Conservation (phyloP, 2,797 vertebrate genomes). For the Danionella dracula region DNA sequence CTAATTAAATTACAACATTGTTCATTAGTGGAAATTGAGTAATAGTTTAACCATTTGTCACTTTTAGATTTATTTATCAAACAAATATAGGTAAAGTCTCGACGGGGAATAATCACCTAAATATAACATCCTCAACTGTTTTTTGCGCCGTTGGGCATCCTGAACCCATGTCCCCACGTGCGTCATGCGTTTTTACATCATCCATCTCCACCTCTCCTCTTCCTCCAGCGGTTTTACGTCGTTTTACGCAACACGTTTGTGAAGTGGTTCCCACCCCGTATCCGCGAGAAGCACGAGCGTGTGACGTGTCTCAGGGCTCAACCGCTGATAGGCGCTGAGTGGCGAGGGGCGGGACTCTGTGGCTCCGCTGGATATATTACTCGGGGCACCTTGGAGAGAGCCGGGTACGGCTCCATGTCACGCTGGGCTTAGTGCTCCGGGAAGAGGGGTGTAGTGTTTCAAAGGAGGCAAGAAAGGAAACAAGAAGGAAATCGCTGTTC, state of each 20-base stretch:
- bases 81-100: not conserved
- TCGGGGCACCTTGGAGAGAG: constrained; percentile 26
- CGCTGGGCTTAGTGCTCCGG: constrained; percentile 34
- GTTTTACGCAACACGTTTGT: constrained; percentile 20
- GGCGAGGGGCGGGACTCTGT: constrained; percentile 57
- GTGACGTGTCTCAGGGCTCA: constrained; percentile 19
- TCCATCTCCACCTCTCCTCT: not conserved
- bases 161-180: not conserved
- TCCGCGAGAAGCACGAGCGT: not conserved
- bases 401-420: constrained; percentile 53
- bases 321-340: constrained; percentile 51
- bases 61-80: too few species aligned
- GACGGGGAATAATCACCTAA: not conserved
- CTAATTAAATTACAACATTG: too few species aligned
- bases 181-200: constrained; percentile 26
- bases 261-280: constrained; percentile 15
- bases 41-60: too few species aligned
- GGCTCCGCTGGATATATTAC: constrained; percentile 59
- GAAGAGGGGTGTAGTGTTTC: constrained; percentile 19
- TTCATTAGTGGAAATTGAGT: too few species aligned
- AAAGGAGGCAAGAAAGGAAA: constrained; percentile 5
- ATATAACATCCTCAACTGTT: not conserved
- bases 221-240: constrained; percentile 5
- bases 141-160: not conserved
- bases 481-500: not conserved